These are phyloP conservation scores for Simalia tracyae DNA, from an alignment of 2,797 vertebrate species.

Conservation along the genomic window DNA sequence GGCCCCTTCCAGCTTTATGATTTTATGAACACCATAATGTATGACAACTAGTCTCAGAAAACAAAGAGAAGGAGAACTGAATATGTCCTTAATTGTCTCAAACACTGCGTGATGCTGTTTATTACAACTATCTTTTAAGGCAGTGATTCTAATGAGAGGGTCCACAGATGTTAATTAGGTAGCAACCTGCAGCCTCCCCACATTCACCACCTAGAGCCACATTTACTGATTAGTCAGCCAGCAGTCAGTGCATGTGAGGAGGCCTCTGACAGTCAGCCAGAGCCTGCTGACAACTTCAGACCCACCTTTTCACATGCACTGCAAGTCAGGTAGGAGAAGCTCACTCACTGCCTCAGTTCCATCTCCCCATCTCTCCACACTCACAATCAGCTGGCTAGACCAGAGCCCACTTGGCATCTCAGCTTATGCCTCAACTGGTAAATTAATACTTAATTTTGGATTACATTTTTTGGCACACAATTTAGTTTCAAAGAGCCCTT, in stretches of 20 bases:
- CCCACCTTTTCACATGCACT: neutral
- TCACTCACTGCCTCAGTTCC: neutral
- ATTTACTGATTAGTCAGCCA: neutral
- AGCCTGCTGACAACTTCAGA: neutral
- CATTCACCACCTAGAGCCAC: neutral
- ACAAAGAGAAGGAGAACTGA: neutral
- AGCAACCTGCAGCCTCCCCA: neutral
- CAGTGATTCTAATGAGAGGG: neutral
- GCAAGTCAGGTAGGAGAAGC: neutral
- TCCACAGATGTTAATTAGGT: neutral
- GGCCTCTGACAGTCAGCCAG: neutral
- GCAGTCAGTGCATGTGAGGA: neutral
- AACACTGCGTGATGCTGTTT: neutral
- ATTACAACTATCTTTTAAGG: neutral
- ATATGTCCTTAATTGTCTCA: neutral
- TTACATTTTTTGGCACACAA: neutral
- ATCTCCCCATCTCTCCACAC: neutral
- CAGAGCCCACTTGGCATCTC: neutral
- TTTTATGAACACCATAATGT: neutral
- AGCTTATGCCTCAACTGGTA: neutral
- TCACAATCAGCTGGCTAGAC: neutral
- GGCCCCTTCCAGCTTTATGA: neutral
- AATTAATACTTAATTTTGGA: neutral
- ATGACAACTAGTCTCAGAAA: neutral
- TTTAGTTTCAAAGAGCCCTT: neutral